phyloP scores from a whole-genome alignment of 2,797 vertebrate genomes.

The Pterois miles region DNA sequence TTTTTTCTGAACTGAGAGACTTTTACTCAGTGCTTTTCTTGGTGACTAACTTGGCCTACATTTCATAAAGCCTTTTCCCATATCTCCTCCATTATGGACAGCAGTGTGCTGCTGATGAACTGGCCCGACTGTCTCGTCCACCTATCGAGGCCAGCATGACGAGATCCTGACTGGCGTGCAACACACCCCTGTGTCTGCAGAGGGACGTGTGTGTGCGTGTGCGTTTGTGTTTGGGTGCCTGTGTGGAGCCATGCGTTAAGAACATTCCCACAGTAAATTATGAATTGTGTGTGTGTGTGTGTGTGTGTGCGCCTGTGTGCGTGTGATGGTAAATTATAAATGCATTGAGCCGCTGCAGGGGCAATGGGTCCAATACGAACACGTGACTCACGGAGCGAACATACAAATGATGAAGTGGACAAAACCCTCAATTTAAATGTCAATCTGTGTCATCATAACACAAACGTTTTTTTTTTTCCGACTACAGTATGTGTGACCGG shows the following conservation, averaged over 20 bases:
- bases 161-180: conserved; percentile 47
- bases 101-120: conserved; percentile 50
- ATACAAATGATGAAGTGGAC: conserved; percentile 22
- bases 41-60: conserved; percentile 70
- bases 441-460: background rate
- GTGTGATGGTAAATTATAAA: conserved; percentile 77
- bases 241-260: conserved; percentile 82
- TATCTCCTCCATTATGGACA: conserved; percentile 68
- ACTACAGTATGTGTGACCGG: background rate
- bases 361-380: conserved; percentile 69
- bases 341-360: conserved; percentile 59
- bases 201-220: background rate
- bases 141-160: conserved; percentile 56
- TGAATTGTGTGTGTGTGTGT: too few species aligned
- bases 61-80: conserved; percentile 58
- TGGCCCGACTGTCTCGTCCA: conserved; percentile 54
- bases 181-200: background rate
- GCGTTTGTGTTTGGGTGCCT: conserved; percentile 51
- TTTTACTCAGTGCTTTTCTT: conserved; percentile 36
- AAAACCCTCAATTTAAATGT: background rate
- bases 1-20: conserved; percentile 40
- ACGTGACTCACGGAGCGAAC: conserved; percentile 29
- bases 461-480: background rate
- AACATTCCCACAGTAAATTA: conserved; percentile 84
- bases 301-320: conserved; percentile 42